Evolutionary conservation across 2,113 vertebrate species (phyloP).

Genomic region (Carassius carassius): DNA sequence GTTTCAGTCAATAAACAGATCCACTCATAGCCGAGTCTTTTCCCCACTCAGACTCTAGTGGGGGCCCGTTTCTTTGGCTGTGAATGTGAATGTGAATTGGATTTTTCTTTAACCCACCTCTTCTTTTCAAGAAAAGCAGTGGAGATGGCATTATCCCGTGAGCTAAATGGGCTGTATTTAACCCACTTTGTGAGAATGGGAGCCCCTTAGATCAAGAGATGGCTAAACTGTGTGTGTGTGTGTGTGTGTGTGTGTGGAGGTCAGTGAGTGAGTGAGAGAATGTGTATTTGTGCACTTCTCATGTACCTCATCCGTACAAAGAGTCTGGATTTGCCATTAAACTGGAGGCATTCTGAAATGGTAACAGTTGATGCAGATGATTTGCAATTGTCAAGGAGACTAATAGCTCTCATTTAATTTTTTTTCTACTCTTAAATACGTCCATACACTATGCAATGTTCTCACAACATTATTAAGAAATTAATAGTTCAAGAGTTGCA

Average conservation of each 20-base stretch:
- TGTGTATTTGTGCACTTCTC: slow-evolving; percentile 29
- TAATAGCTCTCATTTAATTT: not conserved
- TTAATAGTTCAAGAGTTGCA: not conserved
- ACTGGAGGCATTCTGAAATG: slow-evolving; percentile 15
- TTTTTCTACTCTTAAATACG: not conserved
- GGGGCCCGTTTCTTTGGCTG: slow-evolving; percentile 22
- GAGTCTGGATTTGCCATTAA: slow-evolving; percentile 28
- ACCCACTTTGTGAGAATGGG: slow-evolving; percentile 32
- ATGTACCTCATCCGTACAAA: slow-evolving; percentile 26
- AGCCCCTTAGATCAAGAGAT: slow-evolving; percentile 42
- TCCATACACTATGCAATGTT: not conserved
- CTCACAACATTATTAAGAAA: not conserved
- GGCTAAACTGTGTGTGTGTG: slow-evolving; percentile 28
- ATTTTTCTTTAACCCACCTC: slow-evolving; percentile 39
- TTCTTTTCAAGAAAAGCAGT: slow-evolving; percentile 43
- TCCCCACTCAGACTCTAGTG: slow-evolving; percentile 15
- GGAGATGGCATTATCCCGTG: slow-evolving; percentile 30
- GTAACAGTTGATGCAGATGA: not conserved
- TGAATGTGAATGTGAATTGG: slow-evolving; percentile 32
- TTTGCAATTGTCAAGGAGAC: slow-evolving; percentile 39
- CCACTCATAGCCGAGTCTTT: slow-evolving; percentile 58
- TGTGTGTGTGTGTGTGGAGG: not conserved
- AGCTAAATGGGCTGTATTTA: slow-evolving; percentile 41
- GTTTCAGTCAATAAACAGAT: slow-evolving; percentile 68
- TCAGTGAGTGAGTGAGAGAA: not conserved